phyloP scores from a whole-genome alignment of 2,113 vertebrate species.

The Otolemur garnettii region DNA sequence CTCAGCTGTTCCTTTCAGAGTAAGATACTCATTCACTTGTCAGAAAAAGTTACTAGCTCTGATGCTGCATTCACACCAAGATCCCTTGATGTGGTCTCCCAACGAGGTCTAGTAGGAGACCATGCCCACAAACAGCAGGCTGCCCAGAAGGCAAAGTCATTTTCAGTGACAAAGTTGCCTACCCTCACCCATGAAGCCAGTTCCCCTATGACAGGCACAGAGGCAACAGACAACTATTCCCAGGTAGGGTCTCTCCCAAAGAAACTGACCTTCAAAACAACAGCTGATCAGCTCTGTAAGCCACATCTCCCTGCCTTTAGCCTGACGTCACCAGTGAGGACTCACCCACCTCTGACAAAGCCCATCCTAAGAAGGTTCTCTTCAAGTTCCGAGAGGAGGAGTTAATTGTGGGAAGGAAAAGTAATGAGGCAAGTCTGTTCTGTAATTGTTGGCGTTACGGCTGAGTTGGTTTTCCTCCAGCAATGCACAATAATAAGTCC shows the following conservation, averaged over 20 bases:
- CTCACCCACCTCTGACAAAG: neutral
- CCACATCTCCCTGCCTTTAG: neutral
- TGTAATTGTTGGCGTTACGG: neutral
- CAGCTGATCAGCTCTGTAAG: neutral
- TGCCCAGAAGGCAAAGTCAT: neutral
- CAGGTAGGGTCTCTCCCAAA: neutral
- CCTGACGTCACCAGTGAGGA: neutral
- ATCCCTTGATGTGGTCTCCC: neutral
- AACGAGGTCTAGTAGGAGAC: neutral
- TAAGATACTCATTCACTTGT: neutral
- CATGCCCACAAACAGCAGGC: neutral
- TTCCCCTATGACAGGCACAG: neutral
- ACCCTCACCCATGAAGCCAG: neutral
- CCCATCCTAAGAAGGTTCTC: neutral
- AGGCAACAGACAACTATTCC: neutral
- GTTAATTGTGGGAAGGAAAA: neutral
- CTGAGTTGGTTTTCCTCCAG: conserved; percentile 43
- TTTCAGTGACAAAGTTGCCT: neutral
- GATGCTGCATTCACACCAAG: too few relatives aligned
- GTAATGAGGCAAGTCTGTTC: neutral
- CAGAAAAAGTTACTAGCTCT: neutral
- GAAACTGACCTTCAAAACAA: neutral
- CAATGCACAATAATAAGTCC: neutral
- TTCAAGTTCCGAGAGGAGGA: neutral
- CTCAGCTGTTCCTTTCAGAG: too few relatives aligned